These are phyloP conservation scores for Capreolus pygargus DNA, from an alignment of 2,113 vertebrate genomes.

Conservation along the genomic window DNA sequence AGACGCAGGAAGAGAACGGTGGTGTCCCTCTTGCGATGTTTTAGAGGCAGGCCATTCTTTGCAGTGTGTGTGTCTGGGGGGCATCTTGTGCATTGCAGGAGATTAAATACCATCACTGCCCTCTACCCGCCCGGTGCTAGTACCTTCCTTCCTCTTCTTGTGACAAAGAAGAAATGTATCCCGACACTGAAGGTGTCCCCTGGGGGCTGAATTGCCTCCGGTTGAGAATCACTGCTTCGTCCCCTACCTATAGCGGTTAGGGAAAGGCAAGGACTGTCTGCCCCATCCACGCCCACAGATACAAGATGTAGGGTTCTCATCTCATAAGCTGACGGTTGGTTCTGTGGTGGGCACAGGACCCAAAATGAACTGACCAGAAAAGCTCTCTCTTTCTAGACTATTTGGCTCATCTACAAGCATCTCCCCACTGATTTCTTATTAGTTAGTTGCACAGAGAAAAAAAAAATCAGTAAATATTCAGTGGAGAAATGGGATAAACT, in stretches of 20 bases:
- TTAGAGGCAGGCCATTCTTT: not conserved
- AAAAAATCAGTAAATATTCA: not conserved
- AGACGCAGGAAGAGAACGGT: not conserved
- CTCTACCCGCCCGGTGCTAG: not conserved
- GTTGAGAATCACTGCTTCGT: not conserved
- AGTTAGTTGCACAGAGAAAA: not conserved
- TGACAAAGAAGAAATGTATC: not conserved
- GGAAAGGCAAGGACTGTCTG: not conserved
- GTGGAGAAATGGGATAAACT: not conserved
- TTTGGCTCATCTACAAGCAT: not conserved
- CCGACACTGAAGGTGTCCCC: not conserved
- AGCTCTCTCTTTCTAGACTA: not conserved
- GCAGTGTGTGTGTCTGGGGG: not conserved
- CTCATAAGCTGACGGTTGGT: not conserved
- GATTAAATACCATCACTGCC: not conserved
- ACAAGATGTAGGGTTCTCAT: not conserved
- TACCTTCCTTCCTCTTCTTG: no score
- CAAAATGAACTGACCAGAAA: not conserved
- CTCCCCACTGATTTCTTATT: not conserved
- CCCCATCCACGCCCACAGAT: not conserved
- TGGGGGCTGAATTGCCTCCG: not conserved
- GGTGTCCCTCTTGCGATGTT: rapidly evolving
- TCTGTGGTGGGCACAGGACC: not conserved
- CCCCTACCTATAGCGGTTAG: not conserved
- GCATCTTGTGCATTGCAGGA: not conserved